Evolutionary conservation across 2,888 invertebrate species (phyloP).

Genomic region (Dryococelus australis): DNA sequence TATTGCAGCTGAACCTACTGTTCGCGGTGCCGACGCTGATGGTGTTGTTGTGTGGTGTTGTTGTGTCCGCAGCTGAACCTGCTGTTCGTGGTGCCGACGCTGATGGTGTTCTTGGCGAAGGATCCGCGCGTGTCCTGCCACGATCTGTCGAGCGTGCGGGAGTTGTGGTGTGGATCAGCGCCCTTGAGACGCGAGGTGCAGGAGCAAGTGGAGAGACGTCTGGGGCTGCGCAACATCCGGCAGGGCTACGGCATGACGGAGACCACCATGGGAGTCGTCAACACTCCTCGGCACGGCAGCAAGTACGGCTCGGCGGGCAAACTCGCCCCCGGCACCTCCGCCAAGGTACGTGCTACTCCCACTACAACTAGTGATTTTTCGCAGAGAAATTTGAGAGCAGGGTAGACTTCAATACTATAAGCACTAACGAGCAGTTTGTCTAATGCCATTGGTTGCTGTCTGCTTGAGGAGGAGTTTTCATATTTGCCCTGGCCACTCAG

Average conservation of each 20-base stretch:
- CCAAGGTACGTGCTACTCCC: conserved; percentile 51
- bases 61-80: conserved; percentile 63
- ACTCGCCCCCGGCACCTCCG: conserved; percentile 45
- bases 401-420: too few species aligned
- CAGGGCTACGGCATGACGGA: conserved; percentile 87
- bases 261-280: conserved; percentile 68
- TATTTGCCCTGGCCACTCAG: too few species aligned
- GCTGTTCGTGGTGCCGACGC: conserved; percentile 80
- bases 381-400: too few species aligned
- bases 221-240: conserved; percentile 62
- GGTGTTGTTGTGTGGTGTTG: too few species aligned
- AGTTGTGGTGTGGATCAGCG: conserved; percentile 82
- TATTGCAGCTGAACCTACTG: conserved; percentile 68
- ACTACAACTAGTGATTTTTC: neutral
- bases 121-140: conserved; percentile 78
- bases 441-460: too few species aligned
- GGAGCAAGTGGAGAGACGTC: conserved; percentile 33
- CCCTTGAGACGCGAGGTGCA: conserved; percentile 78
- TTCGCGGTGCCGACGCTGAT: conserved; percentile 78
- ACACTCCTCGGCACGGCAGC: conserved; percentile 56
- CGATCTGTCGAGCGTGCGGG: conserved; percentile 74
- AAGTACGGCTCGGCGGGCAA: conserved; percentile 47
- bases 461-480: too few species aligned
- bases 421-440: too few species aligned
- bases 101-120: conserved; percentile 84